These are phyloP conservation scores for Tetragnatha montana DNA, from an alignment of 2,888 invertebrate genomes.

Conservation along the genomic window DNA sequence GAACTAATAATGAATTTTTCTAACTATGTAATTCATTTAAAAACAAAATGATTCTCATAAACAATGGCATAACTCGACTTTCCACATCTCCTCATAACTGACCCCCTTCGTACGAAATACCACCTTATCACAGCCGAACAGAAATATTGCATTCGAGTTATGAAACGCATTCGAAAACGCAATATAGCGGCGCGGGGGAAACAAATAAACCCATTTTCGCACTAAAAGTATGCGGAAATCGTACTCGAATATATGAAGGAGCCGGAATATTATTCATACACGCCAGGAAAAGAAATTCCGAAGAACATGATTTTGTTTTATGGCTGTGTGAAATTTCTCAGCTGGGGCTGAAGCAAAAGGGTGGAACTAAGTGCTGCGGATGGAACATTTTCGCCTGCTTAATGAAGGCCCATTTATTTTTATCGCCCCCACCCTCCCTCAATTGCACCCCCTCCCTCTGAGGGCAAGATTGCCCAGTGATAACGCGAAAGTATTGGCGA, in stretches of 20 bases:
- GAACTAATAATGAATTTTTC: too few species aligned
- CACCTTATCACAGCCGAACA: not conserved
- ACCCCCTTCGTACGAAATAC: not conserved
- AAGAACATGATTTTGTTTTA: constrained; percentile 63
- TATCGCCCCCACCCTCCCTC: constrained; percentile 39
- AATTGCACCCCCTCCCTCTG: constrained; percentile 9
- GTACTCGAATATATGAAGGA: constrained; percentile 31
- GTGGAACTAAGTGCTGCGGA: constrained; percentile 55
- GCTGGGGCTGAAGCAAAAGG: constrained; percentile 42
- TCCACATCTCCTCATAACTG: not conserved
- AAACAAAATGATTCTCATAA: not conserved
- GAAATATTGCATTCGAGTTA: not conserved
- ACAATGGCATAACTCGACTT: not conserved
- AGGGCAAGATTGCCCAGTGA: constrained; percentile 55
- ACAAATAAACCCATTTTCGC: constrained; percentile 1
- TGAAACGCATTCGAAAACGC: not conserved
- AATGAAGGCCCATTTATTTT: constrained; percentile 69
- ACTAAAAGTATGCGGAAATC: constrained; percentile 22
- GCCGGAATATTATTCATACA: constrained; percentile 34
- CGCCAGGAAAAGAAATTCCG: constrained; percentile 37
- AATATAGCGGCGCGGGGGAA: not conserved
- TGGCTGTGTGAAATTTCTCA: constrained; percentile 62
- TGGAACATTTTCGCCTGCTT: constrained; percentile 62
- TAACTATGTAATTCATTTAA: too few species aligned
- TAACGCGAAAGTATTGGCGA: constrained; percentile 67